Evolutionary conservation across 2,113 vertebrate species (phyloP).

Genomic region (Anarhynchus alexandrinus): DNA sequence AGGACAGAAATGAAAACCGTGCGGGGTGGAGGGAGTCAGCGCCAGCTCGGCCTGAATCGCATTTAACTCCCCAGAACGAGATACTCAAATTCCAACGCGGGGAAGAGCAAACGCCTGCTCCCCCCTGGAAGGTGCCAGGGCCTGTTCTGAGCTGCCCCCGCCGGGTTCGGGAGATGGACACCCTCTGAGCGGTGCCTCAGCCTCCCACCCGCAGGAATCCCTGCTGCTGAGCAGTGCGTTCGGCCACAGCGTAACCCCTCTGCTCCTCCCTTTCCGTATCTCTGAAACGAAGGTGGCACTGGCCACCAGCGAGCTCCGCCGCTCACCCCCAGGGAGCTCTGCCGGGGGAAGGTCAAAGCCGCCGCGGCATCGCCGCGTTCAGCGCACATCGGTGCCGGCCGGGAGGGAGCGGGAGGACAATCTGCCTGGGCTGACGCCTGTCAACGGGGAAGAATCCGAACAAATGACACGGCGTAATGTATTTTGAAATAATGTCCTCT

Average conservation of each 20-base stretch:
- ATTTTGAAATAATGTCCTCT: not conserved
- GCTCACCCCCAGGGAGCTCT: not conserved
- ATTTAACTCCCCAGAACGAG: not conserved
- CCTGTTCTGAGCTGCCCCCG: no score
- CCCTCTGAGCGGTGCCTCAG: not conserved
- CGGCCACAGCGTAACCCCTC: not conserved
- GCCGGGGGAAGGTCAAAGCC: not conserved
- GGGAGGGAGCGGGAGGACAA: not conserved
- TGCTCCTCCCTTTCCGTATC: rapidly evolving
- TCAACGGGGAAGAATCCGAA: not conserved
- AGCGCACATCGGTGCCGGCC: not conserved
- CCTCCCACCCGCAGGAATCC: not conserved
- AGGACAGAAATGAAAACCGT: not conserved
- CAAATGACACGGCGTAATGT: not conserved
- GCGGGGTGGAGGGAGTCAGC: not conserved
- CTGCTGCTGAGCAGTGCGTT: not conserved
- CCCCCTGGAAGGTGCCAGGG: no score
- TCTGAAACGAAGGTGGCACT: not conserved
- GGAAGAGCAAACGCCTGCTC: not conserved
- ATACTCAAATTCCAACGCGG: rapidly evolving
- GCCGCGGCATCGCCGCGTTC: rapidly evolving
- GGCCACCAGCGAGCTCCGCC: no score
- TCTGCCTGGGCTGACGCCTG: not conserved
- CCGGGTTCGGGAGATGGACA: not conserved
- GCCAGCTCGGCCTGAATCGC: not conserved